Conservation (phyloP, 2,888 invertebrate genomes). For the Leucophora obtusa region DNA sequence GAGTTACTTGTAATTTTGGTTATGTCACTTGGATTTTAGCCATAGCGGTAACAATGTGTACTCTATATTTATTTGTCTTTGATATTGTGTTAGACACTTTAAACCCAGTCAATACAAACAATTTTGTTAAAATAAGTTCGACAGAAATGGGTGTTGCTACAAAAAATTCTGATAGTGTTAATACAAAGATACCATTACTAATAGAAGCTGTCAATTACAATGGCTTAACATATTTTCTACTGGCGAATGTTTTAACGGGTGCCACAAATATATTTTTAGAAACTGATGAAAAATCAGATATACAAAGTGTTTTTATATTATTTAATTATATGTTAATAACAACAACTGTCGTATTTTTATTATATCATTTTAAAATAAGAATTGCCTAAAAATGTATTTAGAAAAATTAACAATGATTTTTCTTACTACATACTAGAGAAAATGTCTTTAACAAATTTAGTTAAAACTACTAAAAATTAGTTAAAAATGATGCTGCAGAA, state of each 20-base stretch:
- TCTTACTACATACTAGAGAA: too few relatives aligned
- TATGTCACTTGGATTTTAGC: conserved; percentile 89
- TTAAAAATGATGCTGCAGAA: too few relatives aligned
- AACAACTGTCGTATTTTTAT: conserved; percentile 67
- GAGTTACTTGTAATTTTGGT: conserved; percentile 90
- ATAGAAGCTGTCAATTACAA: conserved; percentile 88
- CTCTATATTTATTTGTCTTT: conserved; percentile 83
- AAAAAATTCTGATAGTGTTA: conserved; percentile 19
- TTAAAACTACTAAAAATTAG: too few relatives aligned
- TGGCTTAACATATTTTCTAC: conserved; percentile 89
- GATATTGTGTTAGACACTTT: conserved; percentile 68
- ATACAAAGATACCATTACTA: conserved; percentile 80
- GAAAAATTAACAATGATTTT: neutral
- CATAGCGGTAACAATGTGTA: conserved; percentile 81
- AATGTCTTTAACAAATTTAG: too few relatives aligned
- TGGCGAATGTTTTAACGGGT: conserved; percentile 92
- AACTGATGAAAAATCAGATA: conserved; percentile 80
- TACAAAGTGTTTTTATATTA: conserved; percentile 80
- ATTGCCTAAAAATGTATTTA: conserved; percentile 67
- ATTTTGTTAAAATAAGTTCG: neutral
- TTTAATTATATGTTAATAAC: conserved; percentile 81
- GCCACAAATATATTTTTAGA: conserved; percentile 85
- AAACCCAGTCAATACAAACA: conserved; percentile 37
- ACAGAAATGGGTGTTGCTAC: conserved; percentile 13
- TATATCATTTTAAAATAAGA: conserved; percentile 69